Conservation (phyloP, 2,113 vertebrate species). For the Bubo scandiacus region DNA sequence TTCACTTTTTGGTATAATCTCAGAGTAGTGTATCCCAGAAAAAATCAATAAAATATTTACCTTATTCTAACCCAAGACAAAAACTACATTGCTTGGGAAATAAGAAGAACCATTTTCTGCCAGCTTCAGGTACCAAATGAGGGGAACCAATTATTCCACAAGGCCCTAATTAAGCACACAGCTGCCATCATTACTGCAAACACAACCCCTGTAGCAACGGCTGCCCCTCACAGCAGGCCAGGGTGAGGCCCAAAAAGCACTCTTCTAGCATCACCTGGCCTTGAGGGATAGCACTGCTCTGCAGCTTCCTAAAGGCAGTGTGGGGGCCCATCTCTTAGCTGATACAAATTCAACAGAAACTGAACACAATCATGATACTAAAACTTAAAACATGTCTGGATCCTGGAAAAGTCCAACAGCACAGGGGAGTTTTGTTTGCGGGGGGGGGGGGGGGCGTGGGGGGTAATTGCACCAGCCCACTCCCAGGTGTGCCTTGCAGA, state of each 20-base stretch:
- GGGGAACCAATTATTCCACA: fast-evolving
- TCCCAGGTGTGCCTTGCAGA: neutral
- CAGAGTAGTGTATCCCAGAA: fast-evolving
- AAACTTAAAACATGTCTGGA: neutral
- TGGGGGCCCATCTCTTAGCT: fast-evolving
- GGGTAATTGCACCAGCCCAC: no score
- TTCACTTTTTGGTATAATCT: fast-evolving
- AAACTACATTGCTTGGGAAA: fast-evolving
- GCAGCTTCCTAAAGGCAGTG: fast-evolving
- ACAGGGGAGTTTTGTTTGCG: fast-evolving
- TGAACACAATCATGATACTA: fast-evolving
- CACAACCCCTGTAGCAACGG: neutral
- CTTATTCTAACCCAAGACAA: fast-evolving
- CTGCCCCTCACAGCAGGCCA: fast-evolving
- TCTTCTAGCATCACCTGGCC: fast-evolving
- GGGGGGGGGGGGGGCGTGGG: no score
- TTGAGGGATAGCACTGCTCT: neutral
- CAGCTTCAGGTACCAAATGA: fast-evolving
- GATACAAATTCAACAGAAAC: no score
- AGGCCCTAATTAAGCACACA: neutral
- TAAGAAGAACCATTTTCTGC: fast-evolving
- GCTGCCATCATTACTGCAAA: neutral
- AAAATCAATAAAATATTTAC: neutral
- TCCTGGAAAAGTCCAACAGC: neutral
- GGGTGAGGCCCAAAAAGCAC: neutral